Evolutionary conservation across 2,888 invertebrate genomes (phyloP).

Genomic region (Drosophila pseudotalamancana): DNA sequence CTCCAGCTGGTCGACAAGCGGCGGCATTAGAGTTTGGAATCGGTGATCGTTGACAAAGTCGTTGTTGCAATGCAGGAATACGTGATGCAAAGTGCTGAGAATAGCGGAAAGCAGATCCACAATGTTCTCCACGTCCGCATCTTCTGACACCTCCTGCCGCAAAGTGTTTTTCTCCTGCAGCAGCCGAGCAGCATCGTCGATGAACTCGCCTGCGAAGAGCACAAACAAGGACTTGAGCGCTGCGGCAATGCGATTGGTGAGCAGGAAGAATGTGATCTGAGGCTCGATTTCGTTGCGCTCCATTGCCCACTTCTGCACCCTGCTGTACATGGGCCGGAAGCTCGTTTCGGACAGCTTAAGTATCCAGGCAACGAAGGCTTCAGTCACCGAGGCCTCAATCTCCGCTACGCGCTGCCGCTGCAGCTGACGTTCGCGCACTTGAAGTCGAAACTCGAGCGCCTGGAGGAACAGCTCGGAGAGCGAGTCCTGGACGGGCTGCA

Average conservation of each 20-base stretch:
- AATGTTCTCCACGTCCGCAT: conserved; percentile 81
- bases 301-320: conserved; percentile 93
- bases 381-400: conserved; percentile 91
- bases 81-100: conserved; percentile 89
- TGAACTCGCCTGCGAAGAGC: conserved; percentile 93
- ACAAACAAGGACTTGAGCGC: conserved; percentile 94
- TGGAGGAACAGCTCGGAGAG: conserved; percentile 91
- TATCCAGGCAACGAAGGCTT: conserved; percentile 91
- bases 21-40: conserved; percentile 93
- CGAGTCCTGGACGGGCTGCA: conserved; percentile 88
- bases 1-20: conserved; percentile 94
- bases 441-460: conserved; percentile 88
- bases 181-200: conserved; percentile 91
- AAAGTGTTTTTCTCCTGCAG: conserved; percentile 89
- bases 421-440: conserved; percentile 83
- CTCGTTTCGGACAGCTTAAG: conserved; percentile 94
- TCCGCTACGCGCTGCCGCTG: conserved; percentile 85
- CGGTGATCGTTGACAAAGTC: conserved; percentile 93
- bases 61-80: conserved; percentile 93
- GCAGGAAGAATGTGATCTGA: conserved; percentile 89
- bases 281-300: conserved; percentile 85
- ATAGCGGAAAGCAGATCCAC: conserved; percentile 87
- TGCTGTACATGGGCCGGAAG: conserved; percentile 94
- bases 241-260: conserved; percentile 91
- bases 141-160: conserved; percentile 84